Base-by-base conservation (phyloP, 92 coral and sea anemone species). In the Hydrozoanthus gracilis region DNA sequence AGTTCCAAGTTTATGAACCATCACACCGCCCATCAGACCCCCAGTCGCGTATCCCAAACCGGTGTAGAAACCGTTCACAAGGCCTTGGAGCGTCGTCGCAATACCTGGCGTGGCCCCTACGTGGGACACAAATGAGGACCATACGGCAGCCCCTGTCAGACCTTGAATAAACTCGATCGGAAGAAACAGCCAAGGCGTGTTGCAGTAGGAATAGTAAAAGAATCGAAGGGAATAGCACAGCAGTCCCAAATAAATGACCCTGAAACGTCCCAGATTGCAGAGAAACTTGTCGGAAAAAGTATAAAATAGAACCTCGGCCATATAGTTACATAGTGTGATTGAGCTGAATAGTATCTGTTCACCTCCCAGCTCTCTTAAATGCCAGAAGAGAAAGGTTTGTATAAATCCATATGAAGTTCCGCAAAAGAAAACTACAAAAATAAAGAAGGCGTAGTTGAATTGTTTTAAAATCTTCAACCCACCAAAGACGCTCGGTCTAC, bases 371-470 rank as follows among this genome's bases (percentile, higher is more conserved):
- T 96, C 99, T 51, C 98, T 93, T 51, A 96, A 83, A 77, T 96
- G 99, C 99, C 99, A 96, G 62, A 96, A 93, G 44, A 96, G 93
- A 82, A 96, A 96, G 3, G 99, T 96, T 64, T 95, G 98, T 88
- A 96, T 96, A 82, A 96, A 96, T 11, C 99, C 99, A 35, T 92
- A 93, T 0, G 98, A 94, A 73, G 98, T 96, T 18, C 99, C 99
- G 77, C 99, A 96, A 75, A 93, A 96, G 82, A 93, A 96, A 47
- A 95, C 99, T 13, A 96, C 96, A 74, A 93, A 90, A 72, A 96
- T 83, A 82, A 96, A 96, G 62, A 95, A 92, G 0, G 93, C 98
- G 39, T 91, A 95, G 71, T 96, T 98, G 12, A 93, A 93, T 51
- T 91, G 87, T 74, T 91, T 93, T 39, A 90, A 82, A 20, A 89